phyloP scores from a whole-genome alignment of 2,113 vertebrate genomes.

The Pica pica region DNA sequence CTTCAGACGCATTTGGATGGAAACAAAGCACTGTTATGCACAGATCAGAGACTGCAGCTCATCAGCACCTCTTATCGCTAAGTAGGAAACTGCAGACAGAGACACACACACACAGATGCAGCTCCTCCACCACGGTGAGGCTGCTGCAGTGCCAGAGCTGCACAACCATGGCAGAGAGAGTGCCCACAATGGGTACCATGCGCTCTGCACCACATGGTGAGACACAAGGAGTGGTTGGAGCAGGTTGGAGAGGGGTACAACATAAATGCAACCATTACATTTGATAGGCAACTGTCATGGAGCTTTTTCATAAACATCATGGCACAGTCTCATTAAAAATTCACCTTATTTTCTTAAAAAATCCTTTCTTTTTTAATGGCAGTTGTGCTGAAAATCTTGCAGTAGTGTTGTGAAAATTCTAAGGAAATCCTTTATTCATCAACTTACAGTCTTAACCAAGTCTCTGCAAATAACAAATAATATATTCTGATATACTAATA shows the following conservation, averaged over 20 bases:
- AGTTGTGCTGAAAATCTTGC: background rate
- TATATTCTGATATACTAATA: background rate
- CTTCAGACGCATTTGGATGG: background rate
- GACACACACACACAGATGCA: background rate
- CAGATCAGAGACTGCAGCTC: background rate
- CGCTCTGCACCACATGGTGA: accelerated
- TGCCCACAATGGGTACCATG: accelerated
- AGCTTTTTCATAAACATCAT: background rate
- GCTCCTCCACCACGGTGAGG: background rate
- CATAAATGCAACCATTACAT: background rate
- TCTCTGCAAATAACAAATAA: constrained; percentile 16
- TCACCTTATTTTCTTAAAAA: background rate
- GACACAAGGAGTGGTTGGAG: background rate
- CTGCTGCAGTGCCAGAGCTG: background rate
- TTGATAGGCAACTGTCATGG: background rate
- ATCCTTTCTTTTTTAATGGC: background rate
- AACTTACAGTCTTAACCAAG: background rate
- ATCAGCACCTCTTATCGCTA: background rate
- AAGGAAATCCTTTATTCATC: background rate
- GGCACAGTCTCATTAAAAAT: background rate
- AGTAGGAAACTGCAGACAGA: background rate
- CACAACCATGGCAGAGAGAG: accelerated
- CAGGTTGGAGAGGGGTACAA: background rate
- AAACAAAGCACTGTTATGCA: constrained; percentile 17
- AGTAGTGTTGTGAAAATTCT: background rate